Percentiles rank a stretch among this genome's conserved stretches.
Evolutionary conservation across 92 coral and sea anemone species (phyloP).

Genomic region (Porites lobata): DNA sequence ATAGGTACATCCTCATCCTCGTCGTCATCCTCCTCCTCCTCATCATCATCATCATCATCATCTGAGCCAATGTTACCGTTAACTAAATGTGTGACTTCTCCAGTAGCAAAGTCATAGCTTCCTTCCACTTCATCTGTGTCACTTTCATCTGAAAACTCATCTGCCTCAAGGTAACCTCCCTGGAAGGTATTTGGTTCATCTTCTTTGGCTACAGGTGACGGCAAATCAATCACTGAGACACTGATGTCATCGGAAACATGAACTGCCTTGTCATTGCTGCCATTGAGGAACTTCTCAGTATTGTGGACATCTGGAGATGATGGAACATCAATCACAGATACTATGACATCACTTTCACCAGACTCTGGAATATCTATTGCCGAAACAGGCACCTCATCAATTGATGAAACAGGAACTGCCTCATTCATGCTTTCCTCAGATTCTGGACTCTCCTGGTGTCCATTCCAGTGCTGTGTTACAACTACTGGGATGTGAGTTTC

Average conservation of each 20-base stretch:
- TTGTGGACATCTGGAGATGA: conserved; percentile 54
- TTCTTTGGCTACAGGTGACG: conserved; percentile 41
- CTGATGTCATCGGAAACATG: conserved; percentile 54
- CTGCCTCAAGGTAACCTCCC: conserved; percentile 41
- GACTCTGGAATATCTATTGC: conserved; percentile 89
- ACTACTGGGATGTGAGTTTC: conserved; percentile 8
- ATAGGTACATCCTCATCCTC: conserved; percentile 70
- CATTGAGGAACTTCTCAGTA: conserved; percentile 21
- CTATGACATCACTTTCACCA: conserved; percentile 62
- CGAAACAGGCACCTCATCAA: conserved; percentile 83
- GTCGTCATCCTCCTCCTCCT: conserved; percentile 42
- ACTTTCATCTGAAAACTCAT: conserved; percentile 72
- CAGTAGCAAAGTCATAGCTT: conserved; percentile 83
- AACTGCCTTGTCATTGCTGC: conserved; percentile 6
- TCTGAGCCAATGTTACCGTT: conserved; percentile 28
- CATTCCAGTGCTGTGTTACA: conserved; percentile 39
- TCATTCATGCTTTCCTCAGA: not conserved
- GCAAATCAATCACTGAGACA: conserved; percentile 89
- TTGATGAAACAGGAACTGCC: conserved; percentile 41
- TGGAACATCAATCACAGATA: conserved; percentile 88
- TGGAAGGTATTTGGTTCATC: conserved; percentile 12
- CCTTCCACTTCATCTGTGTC: conserved; percentile 73
- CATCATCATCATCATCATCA: conserved; percentile 16
- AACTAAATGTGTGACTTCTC: conserved; percentile 51
- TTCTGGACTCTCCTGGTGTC: conserved; percentile 12